A percentile compares a stretch with the other conserved stretches of the same genome.
These are phyloP conservation scores for Tyto alba DNA, from an alignment of 2,113 vertebrate genomes.

Conservation along the genomic window DNA sequence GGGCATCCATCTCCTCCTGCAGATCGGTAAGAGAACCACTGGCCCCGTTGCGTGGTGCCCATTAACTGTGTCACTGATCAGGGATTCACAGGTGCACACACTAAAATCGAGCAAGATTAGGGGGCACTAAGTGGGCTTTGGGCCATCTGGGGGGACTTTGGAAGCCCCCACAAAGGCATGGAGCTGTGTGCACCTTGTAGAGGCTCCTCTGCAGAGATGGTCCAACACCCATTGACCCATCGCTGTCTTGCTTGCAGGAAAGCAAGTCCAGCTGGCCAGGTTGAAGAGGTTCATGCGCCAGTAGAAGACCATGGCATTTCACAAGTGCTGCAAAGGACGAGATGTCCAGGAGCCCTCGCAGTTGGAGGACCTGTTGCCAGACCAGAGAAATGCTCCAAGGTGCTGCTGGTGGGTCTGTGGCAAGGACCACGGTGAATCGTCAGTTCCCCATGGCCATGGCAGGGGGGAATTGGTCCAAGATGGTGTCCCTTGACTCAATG, in stretches of 20 bases:
- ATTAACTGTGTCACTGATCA: fast-evolving
- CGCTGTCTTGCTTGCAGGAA: not conserved
- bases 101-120: not conserved
- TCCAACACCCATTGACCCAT: not conserved
- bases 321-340: not conserved
- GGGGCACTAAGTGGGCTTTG: not conserved
- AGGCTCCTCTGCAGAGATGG: not conserved
- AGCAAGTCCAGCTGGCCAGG: not conserved
- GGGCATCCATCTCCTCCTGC: not conserved
- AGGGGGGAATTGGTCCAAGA: not conserved
- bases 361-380: not conserved
- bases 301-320: not conserved
- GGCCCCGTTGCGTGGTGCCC: fast-evolving
- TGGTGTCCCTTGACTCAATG: not conserved
- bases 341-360: not conserved
- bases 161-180: no score
- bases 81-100: fast-evolving
- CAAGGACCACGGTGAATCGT: not conserved
- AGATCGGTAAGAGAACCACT: not conserved
- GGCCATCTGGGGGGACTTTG: not conserved
- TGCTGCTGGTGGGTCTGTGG: not conserved
- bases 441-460: no score
- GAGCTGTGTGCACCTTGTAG: no score
- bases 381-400: not conserved
- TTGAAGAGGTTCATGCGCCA: not conserved